Evolutionary conservation across 2,113 vertebrate genomes (phyloP).

Genomic region (Cariama cristata): DNA sequence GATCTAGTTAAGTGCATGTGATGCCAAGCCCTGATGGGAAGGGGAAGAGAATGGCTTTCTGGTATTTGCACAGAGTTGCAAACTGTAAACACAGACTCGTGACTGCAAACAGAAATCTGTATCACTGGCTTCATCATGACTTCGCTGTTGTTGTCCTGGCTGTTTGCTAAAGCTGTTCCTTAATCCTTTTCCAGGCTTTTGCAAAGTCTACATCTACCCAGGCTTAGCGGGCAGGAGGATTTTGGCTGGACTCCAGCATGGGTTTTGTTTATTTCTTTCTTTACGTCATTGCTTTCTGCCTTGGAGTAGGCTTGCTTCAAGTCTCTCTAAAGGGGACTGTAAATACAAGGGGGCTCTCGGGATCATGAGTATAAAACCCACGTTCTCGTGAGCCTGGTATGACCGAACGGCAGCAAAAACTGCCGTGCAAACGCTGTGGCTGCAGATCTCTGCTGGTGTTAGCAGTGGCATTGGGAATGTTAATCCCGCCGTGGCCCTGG

Average conservation of each 20-base stretch:
- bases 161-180: slow-evolving; percentile 66
- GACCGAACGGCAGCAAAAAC: background rate
- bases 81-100: slow-evolving; percentile 39
- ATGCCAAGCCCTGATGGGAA: slow-evolving; percentile 10
- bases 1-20: background rate
- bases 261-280: background rate
- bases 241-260: slow-evolving; percentile 37
- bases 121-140: background rate
- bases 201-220: slow-evolving; percentile 30
- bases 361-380: fast-evolving
- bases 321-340: background rate
- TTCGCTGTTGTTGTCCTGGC: slow-evolving; percentile 47
- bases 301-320: background rate
- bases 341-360: background rate
- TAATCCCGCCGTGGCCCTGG: slow-evolving; percentile 7
- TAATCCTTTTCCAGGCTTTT: slow-evolving; percentile 57
- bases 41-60: slow-evolving; percentile 36
- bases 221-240: background rate
- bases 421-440: background rate
- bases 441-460: background rate
- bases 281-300: background rate
- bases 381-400: background rate
- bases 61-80: slow-evolving; percentile 44
- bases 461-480: slow-evolving; percentile 41
- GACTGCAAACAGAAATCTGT: slow-evolving; percentile 45